Base-by-base conservation (phyloP, 2,888 invertebrate genomes). In the Drosophila subsilvestris region DNA sequence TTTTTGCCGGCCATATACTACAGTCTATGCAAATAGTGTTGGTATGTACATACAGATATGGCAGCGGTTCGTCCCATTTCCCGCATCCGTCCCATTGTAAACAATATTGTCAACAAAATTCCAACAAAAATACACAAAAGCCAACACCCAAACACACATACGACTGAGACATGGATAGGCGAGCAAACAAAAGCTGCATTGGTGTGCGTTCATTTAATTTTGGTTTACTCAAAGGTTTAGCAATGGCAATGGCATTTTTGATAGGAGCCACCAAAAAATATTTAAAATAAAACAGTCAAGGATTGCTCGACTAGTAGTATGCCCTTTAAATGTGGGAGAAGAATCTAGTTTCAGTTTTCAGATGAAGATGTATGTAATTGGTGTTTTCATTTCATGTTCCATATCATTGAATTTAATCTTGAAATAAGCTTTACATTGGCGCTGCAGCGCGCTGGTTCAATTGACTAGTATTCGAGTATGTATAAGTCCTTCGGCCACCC, bases 161-260 rank as follows among this genome's bases (percentile, higher is more conserved):
- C 18, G 42, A n/a, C 37, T 14, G 7, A 14, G 54, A 32, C 60
- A 54, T 44, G 60, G 42, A 51, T 56, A 51, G 53, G 49, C 43
- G 8, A 9, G 18, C 66, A 66, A 73, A 73, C 73, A 73, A 73
- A 66, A 68, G 59, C 47, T 58, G 71, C 45, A 56, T 44, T 42
- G 53, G 14, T 45, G 42, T 56, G 43, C 25, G 58, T 57, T 65
- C 56, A 71, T 69, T 81, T 81, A 81, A 81, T 81, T 85, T 83
- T 70, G 81, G 62, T 77, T 81, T 75, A 75, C 69, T 71, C 67
- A 84, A 80, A 80, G 84, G 81, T 62, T 80, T 84, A 71, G 73
- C 71, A 45, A 32, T 55, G 79, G 75, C 73, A 74, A 56, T 60
- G 71, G 63, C 69, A 78, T 75, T 81, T 84, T 79, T 84, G 69